Conservation (phyloP, 2,113 vertebrate species). For the Trogon melanurus region DNA sequence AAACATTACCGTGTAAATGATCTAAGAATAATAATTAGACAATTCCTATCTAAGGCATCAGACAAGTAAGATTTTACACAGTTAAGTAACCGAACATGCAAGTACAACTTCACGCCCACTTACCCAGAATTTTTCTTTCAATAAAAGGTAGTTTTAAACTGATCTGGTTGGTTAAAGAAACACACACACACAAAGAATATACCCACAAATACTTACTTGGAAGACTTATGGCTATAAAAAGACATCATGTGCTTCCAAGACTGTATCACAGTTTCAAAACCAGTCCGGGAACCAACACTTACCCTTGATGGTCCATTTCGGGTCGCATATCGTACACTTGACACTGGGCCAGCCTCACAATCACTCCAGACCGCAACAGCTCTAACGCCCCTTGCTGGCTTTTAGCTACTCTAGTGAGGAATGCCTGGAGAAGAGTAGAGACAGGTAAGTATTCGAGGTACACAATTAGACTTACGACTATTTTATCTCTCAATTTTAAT, state of each 20-base stretch:
- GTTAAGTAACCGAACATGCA: not conserved
- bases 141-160: not conserved
- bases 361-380: constrained; percentile 89
- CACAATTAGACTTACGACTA: not conserved
- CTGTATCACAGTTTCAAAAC: not conserved
- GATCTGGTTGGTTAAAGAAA: not conserved
- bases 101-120: not conserved
- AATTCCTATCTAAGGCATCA: not conserved
- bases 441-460: not conserved
- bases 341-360: constrained; percentile 90
- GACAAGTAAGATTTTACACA: not conserved
- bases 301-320: constrained; percentile 90
- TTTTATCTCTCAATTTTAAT: not conserved
- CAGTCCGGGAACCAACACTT: not conserved
- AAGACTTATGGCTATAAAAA: not conserved
- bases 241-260: not conserved
- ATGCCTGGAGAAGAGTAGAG: constrained; percentile 78
- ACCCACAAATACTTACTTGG: not conserved
- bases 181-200: not conserved
- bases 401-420: constrained; percentile 94
- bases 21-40: not conserved
- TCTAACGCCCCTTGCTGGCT: constrained; percentile 89
- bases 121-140: not conserved
- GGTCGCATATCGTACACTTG: constrained; percentile 97
- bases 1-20: not conserved